Evolutionary conservation across 2,888 invertebrate genomes (phyloP).

Genomic region (Penaeus monodon): DNA sequence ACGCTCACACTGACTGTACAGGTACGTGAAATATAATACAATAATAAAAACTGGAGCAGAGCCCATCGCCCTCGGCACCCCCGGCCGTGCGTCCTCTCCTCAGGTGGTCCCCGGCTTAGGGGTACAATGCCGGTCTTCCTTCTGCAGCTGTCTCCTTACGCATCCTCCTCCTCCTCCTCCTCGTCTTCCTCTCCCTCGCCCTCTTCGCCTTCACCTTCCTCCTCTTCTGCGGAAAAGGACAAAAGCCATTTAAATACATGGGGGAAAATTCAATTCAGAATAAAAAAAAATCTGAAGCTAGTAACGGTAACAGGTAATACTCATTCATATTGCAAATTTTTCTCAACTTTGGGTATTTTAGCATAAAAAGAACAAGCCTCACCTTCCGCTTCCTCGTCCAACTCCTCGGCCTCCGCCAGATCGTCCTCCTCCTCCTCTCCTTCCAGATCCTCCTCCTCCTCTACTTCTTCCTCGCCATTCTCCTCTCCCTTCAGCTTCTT

Average conservation of each 20-base stretch:
- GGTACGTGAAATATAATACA: conserved; percentile 63
- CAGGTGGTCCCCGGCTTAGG: conserved; percentile 49
- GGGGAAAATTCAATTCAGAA: neutral
- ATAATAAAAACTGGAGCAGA: conserved; percentile 58
- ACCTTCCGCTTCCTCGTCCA: conserved; percentile 57
- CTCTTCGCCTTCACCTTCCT: conserved; percentile 56
- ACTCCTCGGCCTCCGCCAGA: conserved; percentile 47
- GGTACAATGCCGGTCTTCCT: conserved; percentile 43
- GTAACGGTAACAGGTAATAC: neutral
- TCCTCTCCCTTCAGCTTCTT: conserved; percentile 60
- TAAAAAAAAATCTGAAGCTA: neutral
- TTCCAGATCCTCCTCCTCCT: conserved; percentile 52
- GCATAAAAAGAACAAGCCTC: neutral
- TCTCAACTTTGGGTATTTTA: neutral
- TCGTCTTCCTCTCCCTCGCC: conserved; percentile 52
- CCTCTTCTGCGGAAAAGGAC: conserved; percentile 47
- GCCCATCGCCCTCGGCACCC: conserved; percentile 51
- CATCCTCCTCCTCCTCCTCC: conserved; percentile 49
- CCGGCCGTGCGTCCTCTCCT: conserved; percentile 47
- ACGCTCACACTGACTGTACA: conserved; percentile 60
- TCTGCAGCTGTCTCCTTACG: conserved; percentile 52
- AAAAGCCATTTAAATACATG: neutral
- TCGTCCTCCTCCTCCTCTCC: conserved; percentile 55
- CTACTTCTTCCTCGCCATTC: conserved; percentile 56
- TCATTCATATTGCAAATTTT: neutral